Evolutionary conservation across 2,888 invertebrate species (phyloP), one percentile per base, ranked within the genome.

Genomic region (Eledone cirrhosa): DNA sequence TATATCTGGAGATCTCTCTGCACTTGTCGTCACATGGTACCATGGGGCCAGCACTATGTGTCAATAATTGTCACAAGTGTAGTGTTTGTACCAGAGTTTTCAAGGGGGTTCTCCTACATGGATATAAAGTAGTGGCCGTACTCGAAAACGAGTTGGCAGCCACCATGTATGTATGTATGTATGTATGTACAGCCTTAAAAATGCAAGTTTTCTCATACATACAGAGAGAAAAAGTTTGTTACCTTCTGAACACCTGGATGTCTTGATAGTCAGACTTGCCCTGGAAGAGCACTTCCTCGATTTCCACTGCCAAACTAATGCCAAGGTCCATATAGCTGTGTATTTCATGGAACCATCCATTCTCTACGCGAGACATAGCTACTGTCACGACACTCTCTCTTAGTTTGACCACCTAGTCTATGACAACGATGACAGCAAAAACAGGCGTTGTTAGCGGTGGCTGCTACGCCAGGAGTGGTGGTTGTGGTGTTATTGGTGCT

Each of bases 291-390:
- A 90, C 84, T 81, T 90, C 85, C 29, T 90, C 88, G 14, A 90
- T 86, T 79, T 89, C 80, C n/a, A 90, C 81, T 8, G 88, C 88
- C 47, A 89, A 81, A 78, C 87, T 84, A 80, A 87, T 89, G 0
- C 90, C 90, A 29, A 69, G 69, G 19, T 85, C 84, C 90, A 90
- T 90, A 76, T 83, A 81, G 5, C 85, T 85, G 67, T 95, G 96
- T 24, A 95, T 92, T 92, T 99, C 99, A 84, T 95, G 95, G 90
- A 97, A 99, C 98, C 98, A 99, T 82, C 96, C 92, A 48, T 91
- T 95, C 87, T 94, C 92, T 80, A 97, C 88, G 27, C 75, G 63
- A 79, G 86, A 83, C 84, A 85, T 69, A 31, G 33, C 69, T 41
- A n/a, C 33, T 69, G 19, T 33, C 69, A 69, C 69, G 41, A 22